Conservation (phyloP, 1,140 invertebrate species). For the Frieseomelitta varia region DNA sequence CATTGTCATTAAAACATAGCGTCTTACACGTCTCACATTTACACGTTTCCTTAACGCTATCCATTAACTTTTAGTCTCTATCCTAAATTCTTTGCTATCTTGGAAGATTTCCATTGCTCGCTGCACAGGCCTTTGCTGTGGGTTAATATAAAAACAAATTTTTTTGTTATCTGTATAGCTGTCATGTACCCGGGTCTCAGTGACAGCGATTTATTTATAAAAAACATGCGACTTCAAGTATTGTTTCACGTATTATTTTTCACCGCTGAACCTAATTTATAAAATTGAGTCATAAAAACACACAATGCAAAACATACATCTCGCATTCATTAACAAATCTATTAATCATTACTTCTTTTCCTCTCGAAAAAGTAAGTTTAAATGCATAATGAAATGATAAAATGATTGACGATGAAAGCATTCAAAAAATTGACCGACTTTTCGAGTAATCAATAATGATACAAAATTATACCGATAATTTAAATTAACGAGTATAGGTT, state of each 20-base stretch:
- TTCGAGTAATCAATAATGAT: conserved; percentile 20
- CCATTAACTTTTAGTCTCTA: conserved; percentile 33
- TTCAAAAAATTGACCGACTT: conserved; percentile 5
- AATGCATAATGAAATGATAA: conserved; percentile 35
- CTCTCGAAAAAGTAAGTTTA: conserved; percentile 19
- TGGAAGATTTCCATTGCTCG: conserved; percentile 59
- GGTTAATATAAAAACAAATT: conserved; percentile 55
- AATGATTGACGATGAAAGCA: conserved; percentile 6
- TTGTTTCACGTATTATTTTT: conserved; percentile 26
- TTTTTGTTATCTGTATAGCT: conserved; percentile 42
- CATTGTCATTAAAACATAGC: conserved; percentile 59
- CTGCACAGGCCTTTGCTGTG: conserved; percentile 40
- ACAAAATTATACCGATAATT: conserved; percentile 28
- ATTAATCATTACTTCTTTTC: conserved; percentile 5
- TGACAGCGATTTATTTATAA: conserved; percentile 44
- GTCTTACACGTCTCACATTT: conserved; percentile 56
- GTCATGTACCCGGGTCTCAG: conserved; percentile 21
- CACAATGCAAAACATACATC: conserved; percentile 23
- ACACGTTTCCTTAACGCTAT: conserved; percentile 37
- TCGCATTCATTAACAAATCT: conserved; percentile 33
- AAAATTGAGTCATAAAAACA: conserved; percentile 41
- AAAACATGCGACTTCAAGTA: conserved; percentile 43
- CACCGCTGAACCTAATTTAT: conserved; percentile 43
- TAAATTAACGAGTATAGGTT: conserved; percentile 48
- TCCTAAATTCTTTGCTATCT: conserved; percentile 59